Evolutionary conservation across 2,113 vertebrate genomes (phyloP), one percentile per base, ranked within the genome.

Genomic region (Neodontobutis hainanensis): DNA sequence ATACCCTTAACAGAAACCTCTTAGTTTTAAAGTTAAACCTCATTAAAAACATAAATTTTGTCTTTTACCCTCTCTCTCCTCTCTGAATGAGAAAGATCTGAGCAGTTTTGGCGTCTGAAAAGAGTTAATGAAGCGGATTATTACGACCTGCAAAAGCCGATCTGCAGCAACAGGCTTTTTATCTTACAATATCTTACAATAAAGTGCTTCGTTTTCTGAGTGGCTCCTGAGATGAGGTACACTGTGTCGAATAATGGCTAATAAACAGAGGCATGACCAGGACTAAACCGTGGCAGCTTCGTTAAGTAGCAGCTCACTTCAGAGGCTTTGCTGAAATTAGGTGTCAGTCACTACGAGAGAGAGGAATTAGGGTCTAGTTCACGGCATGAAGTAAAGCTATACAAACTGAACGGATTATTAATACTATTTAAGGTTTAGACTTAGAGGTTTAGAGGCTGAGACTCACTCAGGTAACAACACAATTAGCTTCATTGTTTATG

Each of bases 121-220:
- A 77, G 73, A 87, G 79, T 84, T 90, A 90, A 90, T 89, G 77
- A 83, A 81, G 81, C 87, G 83, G 87, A 86, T 88, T 85, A 88
- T 88, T 85, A 80, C 86, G 75, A 85, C 77, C 79, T 86, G 72
- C 74, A 65, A 85, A 46, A 78, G 80, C 86, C 85, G 87, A 77
- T 86, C 77, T 73, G 73, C 68, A 59, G 78, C 35, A 53, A 76
- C 75, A 77, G 78, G 61, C 74, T 57, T 87, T 46, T 89, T 82
- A 88, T 89, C 78, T 84, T 87, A n/a, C n/a, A n/a, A n/a, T n/a
- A n/a, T n/a, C n/a, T 86, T 83, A 80, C 84, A 88, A 75, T 82
- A 82, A 83, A 86, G 82, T 74, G 70, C 85, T 77, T 90, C 78
- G 77, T 85, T 82, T 86, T 81, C 68, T 56, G 83, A 86, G 83